Evolutionary conservation across 2,113 vertebrate species (phyloP).

Genomic region (Sterrhoptilus dennistouni): DNA sequence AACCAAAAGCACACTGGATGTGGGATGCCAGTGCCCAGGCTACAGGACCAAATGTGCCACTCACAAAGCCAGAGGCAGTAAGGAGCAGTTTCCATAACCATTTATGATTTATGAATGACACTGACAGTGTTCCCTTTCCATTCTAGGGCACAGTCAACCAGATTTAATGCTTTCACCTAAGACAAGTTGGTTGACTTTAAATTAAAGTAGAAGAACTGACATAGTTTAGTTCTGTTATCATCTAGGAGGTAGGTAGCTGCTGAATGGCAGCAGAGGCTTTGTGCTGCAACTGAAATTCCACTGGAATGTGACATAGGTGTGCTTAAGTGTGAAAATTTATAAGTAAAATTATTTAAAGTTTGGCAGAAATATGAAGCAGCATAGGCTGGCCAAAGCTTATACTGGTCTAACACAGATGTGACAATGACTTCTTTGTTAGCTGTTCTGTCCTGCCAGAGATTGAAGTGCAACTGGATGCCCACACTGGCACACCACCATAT

Average conservation of each 20-base stretch:
- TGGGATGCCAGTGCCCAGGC: not conserved
- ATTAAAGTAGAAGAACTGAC: not conserved
- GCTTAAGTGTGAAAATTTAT: not conserved
- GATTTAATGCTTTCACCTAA: not conserved
- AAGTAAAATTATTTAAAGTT: not conserved
- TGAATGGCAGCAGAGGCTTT: not conserved
- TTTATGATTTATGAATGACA: not conserved
- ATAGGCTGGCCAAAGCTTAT: not conserved
- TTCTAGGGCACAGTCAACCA: not conserved
- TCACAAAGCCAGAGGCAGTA: not conserved
- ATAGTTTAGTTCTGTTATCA: not conserved
- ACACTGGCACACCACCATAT: not conserved
- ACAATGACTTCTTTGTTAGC: not conserved
- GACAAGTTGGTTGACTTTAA: not conserved
- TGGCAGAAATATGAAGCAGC: not conserved
- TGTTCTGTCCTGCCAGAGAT: not conserved
- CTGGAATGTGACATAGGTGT: not conserved
- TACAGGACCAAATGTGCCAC: not conserved
- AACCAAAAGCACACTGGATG: not conserved
- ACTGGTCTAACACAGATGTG: not conserved
- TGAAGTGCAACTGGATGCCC: not conserved
- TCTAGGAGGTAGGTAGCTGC: not conserved
- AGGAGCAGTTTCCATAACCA: not conserved
- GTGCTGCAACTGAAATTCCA: not conserved
- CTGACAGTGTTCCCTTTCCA: not conserved